Evolutionary conservation across 1,140 invertebrate species (phyloP), one percentile per base, ranked within the genome.

Genomic region (Geopemphigus sp.): DNA sequence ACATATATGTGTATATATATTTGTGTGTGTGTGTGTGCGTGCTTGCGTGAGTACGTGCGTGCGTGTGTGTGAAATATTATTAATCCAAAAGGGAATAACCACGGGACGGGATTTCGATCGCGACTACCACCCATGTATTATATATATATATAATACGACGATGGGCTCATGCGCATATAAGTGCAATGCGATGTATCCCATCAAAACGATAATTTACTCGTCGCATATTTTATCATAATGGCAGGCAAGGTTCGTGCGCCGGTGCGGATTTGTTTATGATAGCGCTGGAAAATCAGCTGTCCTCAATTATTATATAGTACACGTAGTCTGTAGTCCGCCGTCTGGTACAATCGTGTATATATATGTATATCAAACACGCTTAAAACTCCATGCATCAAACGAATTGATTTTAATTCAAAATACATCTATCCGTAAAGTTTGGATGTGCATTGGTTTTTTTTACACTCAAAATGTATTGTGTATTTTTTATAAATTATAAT

Each of bases 171-270:
- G 19, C 17, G 19, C 17, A 24, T 15, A 54, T 72, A 72, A 72
- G 68, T 72, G 68, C 68, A 72, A 72, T 72, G 68, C 68, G 24
- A 29, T 72, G 68, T 72, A 72, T 29, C 68, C 68, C 50, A 72
- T 72, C 68, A 72, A 72, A 72, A 72, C 24, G 47, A 72, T 72
- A 54, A 72, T 72, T 53, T 72, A 53, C 68, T 54, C 53, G 68
- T 72, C 68, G 50, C 53, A 72, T 70, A 72, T 54, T 72, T 53
- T 72, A 54, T 54, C 68, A 15, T 72, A 54, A 72, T 72, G 68
- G 10, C 68, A 54, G 15, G 24, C 53, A 54, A 54, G 53, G 50
- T 24, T 26, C 24, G 57, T 19, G n/a, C 61, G 29, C 12, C 64
- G 5, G 14, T 29, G 5, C 45, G 22, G n/a, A 54, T 72, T 14